phyloP scores from a whole-genome alignment of 1,140 invertebrate species.

The Sweltsa coloradensis region DNA sequence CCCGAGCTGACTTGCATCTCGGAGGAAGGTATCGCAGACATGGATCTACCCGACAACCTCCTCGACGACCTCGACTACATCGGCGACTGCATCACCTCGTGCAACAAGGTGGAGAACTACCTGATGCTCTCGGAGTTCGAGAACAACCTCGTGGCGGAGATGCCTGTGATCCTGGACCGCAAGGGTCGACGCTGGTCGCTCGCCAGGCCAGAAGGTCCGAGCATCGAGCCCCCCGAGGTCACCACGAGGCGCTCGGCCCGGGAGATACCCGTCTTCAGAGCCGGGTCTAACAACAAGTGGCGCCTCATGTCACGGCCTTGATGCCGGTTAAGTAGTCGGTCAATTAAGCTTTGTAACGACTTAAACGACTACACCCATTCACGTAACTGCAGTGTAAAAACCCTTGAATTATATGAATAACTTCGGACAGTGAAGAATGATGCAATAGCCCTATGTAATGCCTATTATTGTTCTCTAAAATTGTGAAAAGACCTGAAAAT shows the following conservation, averaged over 20 bases:
- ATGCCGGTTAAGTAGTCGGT: neutral
- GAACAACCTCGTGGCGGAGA: conserved; percentile 69
- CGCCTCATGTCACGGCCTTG: neutral
- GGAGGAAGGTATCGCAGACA: conserved; percentile 72
- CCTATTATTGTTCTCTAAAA: too few species aligned
- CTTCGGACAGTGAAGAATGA: too few species aligned
- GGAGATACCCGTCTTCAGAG: neutral
- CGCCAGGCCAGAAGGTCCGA: conserved; percentile 28
- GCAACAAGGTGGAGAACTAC: conserved; percentile 80
- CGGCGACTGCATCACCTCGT: conserved; percentile 76
- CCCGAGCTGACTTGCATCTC: conserved; percentile 77
- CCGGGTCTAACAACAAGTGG: conserved; percentile 1
- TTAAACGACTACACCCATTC: too few species aligned
- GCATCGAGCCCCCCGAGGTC: conserved; percentile 5
- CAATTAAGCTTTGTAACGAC: too few species aligned
- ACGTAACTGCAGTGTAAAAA: too few species aligned
- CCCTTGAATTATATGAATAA: too few species aligned
- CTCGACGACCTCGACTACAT: conserved; percentile 70
- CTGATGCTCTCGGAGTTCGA: conserved; percentile 78
- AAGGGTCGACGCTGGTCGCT: conserved; percentile 56
- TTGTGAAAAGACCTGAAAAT: too few species aligned
- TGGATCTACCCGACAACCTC: conserved; percentile 70
- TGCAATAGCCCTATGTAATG: too few species aligned
- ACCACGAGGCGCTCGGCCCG: neutral
- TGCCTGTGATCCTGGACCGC: conserved; percentile 55